Percentiles rank a stretch among this genome's conserved stretches.
phyloP scores from a whole-genome alignment of 2,113 vertebrate species.

The Atractosteus spatula region DNA sequence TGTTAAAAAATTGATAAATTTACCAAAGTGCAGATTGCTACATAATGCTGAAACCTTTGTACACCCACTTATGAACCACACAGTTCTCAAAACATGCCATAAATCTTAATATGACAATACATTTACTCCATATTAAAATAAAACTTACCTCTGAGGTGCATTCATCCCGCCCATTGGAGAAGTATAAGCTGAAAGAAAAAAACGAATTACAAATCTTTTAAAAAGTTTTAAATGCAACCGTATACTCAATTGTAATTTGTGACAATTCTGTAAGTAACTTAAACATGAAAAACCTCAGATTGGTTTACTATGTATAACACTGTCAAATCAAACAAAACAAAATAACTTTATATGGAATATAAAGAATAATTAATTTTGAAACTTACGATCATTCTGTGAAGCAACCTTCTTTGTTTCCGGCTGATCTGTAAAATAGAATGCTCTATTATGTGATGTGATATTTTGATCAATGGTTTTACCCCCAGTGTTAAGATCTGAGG shows the following conservation, averaged over 20 bases:
- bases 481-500: not conserved
- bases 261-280: too few relatives aligned
- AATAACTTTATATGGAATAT: not conserved
- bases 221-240: too few relatives aligned
- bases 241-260: too few relatives aligned
- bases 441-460: conserved; percentile 35
- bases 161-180: conserved; percentile 85
- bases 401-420: conserved; percentile 98
- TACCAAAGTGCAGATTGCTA: too few relatives aligned
- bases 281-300: too few relatives aligned
- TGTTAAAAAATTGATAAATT: too few relatives aligned
- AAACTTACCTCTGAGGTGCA: conserved; percentile 81
- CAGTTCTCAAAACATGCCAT: too few relatives aligned
- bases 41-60: too few relatives aligned
- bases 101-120: not conserved
- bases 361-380: conserved; percentile 12
- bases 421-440: conserved; percentile 85
- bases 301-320: not conserved
- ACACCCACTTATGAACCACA: not conserved
- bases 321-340: not conserved
- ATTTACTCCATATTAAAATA: not conserved
- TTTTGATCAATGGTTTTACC: not conserved
- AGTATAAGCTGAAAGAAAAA: conserved; percentile 75
- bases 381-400: conserved; percentile 92
- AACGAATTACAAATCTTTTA: not conserved